Evolutionary conservation across 2,113 vertebrate species (phyloP), one percentile per base, ranked within the genome.

Genomic region (Ageneiosus marmoratus): DNA sequence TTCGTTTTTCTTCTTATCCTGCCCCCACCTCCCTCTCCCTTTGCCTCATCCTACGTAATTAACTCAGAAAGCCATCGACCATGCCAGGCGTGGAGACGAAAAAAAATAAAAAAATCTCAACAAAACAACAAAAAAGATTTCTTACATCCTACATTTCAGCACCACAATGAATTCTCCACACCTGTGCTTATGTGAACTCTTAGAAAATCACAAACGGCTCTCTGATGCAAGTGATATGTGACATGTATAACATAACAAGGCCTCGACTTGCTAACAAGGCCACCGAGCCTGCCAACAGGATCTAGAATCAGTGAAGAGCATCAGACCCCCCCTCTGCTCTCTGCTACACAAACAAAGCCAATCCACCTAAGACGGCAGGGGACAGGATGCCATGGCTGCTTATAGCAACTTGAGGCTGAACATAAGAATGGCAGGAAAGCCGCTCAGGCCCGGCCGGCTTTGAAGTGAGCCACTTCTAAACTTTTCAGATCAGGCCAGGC

Each of bases 371-470:
- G 96, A 96, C 95, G 94, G 96, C 95, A 95, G 94, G 93, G 91
- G 92, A 95, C 97, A 98, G 98, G 98, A 99, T 96, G 95, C 94
- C 90, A 37, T 93, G 94, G 96, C 97, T 97, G 97, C 97, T 97
- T 97, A 96, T 97, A 98, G 97, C 93, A 95, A 92, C 89, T 91
- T 90, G 93, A 93, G 94, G 93, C 93, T 92, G 92, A 86, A 81
- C 91, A 96, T 94, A 98, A 98, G 98, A 99, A 99, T 99, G 95
- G 96, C 97, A 99, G 98, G 97, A 99, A 99, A 92, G 90, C 89
- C 29, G 80, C 90, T 76, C 32, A 27, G 77, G 67, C 89, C 86
- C 77, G 89, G 89, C 86, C 88, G 90, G 15, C 95, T 98, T 99
- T 99, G 97, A 99, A 97, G 96, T 95, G 93, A 95, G 93, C 95